These are phyloP conservation scores for Emydocephalus ijimae DNA, from an alignment of 2,113 vertebrate genomes.

Conservation along the genomic window DNA sequence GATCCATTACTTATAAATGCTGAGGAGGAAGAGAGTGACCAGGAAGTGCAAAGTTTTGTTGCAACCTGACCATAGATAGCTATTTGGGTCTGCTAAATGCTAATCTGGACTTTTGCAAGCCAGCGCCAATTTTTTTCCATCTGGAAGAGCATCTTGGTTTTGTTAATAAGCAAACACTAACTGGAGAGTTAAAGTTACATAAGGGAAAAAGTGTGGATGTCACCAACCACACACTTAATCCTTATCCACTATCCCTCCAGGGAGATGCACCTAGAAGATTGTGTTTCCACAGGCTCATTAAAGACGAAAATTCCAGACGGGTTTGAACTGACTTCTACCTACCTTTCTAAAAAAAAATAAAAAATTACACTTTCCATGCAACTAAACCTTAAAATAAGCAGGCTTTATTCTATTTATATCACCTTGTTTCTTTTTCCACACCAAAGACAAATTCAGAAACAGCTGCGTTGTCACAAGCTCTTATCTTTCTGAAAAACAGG, in stretches of 20 bases:
- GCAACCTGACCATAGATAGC: not conserved
- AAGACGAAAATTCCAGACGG: not conserved
- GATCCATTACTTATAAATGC: not conserved
- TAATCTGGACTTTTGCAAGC: not conserved
- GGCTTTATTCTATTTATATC: conserved; percentile 52
- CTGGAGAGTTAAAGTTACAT: not conserved
- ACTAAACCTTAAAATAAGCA: conserved; percentile 49
- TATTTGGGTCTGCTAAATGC: not conserved
- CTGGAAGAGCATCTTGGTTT: not conserved
- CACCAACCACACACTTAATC: not conserved
- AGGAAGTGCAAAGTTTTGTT: not conserved
- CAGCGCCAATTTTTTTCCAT: not conserved
- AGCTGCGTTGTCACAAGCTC: conserved; percentile 14
- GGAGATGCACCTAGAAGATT: not conserved
- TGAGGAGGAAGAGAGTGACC: not conserved
- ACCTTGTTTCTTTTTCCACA: conserved; percentile 36
- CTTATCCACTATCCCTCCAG: not conserved
- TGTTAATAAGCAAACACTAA: not conserved
- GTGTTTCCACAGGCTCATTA: not conserved
- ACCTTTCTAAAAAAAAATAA: not conserved
- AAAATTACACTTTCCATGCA: conserved; percentile 23
- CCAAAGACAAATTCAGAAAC: conserved; percentile 20
- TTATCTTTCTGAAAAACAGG: rapidly evolving
- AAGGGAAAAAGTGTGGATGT: not conserved
- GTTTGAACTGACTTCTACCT: not conserved